Evolutionary conservation across 2,888 invertebrate species (phyloP).

Genomic region (Hemicrepidius hirtus): DNA sequence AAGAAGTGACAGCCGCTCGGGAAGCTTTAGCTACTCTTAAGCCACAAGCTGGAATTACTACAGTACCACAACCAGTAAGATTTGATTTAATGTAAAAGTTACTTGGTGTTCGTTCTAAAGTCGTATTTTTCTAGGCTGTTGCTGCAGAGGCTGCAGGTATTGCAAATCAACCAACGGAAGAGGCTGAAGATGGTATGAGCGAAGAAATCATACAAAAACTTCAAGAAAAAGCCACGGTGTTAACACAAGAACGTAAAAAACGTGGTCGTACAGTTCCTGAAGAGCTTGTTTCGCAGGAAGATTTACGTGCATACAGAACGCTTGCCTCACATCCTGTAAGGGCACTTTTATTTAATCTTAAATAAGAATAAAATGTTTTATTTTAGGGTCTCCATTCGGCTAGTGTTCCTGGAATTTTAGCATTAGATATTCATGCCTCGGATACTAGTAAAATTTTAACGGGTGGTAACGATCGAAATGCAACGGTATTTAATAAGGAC

Average conservation of each 20-base stretch:
- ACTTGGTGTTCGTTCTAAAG: too few relatives aligned
- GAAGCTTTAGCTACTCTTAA: conserved; percentile 99
- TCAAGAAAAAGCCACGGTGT: conserved; percentile 94
- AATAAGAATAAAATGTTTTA: conserved; percentile 32
- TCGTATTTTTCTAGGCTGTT: conserved; percentile 78
- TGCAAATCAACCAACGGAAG: conserved; percentile 86
- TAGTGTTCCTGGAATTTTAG: conserved; percentile 97
- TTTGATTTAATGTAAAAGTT: too few relatives aligned
- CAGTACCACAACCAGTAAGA: conserved; percentile 79
- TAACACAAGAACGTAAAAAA: conserved; percentile 97
- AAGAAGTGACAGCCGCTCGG: conserved; percentile 98
- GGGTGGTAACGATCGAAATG: conserved; percentile 98
- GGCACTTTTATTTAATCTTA: conserved; percentile 44
- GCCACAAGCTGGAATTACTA: conserved; percentile 94
- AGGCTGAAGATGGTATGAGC: conserved; percentile 96
- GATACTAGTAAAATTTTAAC: conserved; percentile 96
- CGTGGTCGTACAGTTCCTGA: conserved; percentile 97
- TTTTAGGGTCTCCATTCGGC: conserved; percentile 97
- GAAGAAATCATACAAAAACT: conserved; percentile 94
- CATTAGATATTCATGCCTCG: conserved; percentile 94
- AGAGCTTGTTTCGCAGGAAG: conserved; percentile 91
- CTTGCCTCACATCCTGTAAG: conserved; percentile 89
- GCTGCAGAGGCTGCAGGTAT: conserved; percentile 86
- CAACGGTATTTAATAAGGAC: conserved; percentile 98
- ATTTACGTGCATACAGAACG: conserved; percentile 89